phyloP scores from a whole-genome alignment of 2,797 vertebrate species.

The Avahi laniger region DNA sequence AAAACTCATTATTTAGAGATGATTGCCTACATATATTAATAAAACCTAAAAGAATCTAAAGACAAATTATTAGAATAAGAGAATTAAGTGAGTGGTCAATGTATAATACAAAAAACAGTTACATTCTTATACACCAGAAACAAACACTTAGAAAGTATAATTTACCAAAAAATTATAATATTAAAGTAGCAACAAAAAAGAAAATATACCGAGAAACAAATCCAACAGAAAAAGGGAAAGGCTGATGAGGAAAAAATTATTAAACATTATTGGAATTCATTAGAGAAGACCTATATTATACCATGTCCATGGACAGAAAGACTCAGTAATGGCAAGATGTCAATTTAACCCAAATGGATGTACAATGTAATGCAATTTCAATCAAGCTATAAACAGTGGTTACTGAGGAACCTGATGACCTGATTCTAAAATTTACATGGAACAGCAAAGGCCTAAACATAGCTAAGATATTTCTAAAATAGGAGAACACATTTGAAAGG shows the following conservation, averaged over 20 bases:
- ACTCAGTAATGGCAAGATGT: background rate
- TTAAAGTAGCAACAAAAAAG: background rate
- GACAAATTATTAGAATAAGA: constrained; percentile 14
- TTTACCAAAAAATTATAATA: constrained; percentile 2
- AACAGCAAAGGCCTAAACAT: background rate
- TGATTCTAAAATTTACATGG: background rate
- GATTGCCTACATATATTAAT: background rate
- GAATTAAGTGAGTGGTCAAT: background rate
- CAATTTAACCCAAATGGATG: background rate
- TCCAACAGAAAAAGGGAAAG: background rate
- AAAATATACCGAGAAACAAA: background rate
- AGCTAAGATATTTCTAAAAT: background rate
- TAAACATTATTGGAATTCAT: background rate
- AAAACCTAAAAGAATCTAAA: background rate
- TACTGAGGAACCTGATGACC: background rate
- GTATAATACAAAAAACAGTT: background rate
- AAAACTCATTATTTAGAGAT: background rate
- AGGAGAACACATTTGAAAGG: constrained; percentile 10
- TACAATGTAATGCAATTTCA: background rate
- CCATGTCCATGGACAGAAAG: background rate
- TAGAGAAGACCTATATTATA: background rate
- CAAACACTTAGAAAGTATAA: background rate
- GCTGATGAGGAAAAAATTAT: background rate
- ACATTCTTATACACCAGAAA: background rate
- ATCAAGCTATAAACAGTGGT: background rate